Base-by-base conservation (phyloP, 2,888 invertebrate species). In the Xanthia togata region DNA sequence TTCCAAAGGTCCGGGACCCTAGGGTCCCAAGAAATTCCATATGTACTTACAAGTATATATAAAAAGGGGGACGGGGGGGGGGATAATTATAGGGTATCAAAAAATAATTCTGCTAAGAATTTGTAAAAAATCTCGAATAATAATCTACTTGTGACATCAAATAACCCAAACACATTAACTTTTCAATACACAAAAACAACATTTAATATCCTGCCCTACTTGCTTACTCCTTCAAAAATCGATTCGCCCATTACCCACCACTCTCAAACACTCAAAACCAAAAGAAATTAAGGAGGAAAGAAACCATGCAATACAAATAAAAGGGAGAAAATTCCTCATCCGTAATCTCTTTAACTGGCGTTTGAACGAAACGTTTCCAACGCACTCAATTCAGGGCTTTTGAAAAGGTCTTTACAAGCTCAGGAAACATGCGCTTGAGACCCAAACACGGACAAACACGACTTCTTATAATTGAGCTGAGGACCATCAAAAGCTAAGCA, bases 291-390 rank as follows among this genome's bases (percentile, higher is more conserved):
- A 78, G 74, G 78, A 82, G 73, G 74, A 78, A 87, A 80, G 83
- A 85, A 83, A 71, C 75, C 82, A 80, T 80, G 83, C 71, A 81
- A 82, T 70, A 85, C 82, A 89, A 87, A 88, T 86, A 91, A 90
- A 91, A 89, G 88, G 85, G 88, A 85, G 83, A 77, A 76, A 87
- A 73, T 82, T 87, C 85, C 86, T 89, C 88, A 88, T 80, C 89
- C 89, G 86, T 90, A 90, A 91, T 90, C 89, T 90, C 84, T 87
- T 90, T 89, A 86, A 89, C 86, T 89, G 86, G 87, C 88, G 87
- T 90, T 90, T 89, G 89, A 87, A 84, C 84, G 85, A 79, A 86
- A 86, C 88, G 86, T 90, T 86, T 86, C 83, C 85, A 88, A 88
- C 88, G 87, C 89, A 88, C 91, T 90, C 90, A 89, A 91, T 91